Conservation (phyloP, 2,113 vertebrate genomes). For the Eira barbara region DNA sequence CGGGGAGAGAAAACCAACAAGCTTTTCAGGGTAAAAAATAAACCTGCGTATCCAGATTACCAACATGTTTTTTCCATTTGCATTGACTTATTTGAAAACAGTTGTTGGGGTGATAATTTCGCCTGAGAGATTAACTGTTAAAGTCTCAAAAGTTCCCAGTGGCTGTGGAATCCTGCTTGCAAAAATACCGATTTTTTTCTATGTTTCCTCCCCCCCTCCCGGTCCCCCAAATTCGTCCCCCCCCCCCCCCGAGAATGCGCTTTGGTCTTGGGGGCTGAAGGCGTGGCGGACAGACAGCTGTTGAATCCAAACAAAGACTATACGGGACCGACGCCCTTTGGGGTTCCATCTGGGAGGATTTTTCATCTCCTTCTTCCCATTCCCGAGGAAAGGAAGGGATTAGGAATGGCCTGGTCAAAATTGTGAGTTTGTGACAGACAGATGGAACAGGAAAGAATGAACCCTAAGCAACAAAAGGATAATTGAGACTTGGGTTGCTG, state of each 20-base stretch:
- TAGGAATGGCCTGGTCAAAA: slow-evolving; percentile 74
- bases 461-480: slow-evolving; percentile 67
- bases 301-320: slow-evolving; percentile 81
- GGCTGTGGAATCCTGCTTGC: slow-evolving; percentile 68
- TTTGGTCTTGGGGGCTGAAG: neutral
- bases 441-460: slow-evolving; percentile 76
- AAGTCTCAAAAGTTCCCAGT: slow-evolving; percentile 54
- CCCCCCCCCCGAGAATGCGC: neutral
- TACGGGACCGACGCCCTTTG: slow-evolving; percentile 57
- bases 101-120: slow-evolving; percentile 31
- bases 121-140: slow-evolving; percentile 20
- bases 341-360: slow-evolving; percentile 74
- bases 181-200: slow-evolving; percentile 46
- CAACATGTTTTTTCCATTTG: neutral
- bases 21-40: neutral
- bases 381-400: slow-evolving; percentile 80
- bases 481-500: slow-evolving; percentile 69
- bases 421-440: slow-evolving; percentile 76
- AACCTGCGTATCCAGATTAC: neutral
- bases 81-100: slow-evolving; percentile 29
- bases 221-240: slow-evolving; percentile 20
- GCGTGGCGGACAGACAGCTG: slow-evolving; percentile 74
- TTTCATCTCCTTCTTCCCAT: slow-evolving; percentile 76
- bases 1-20: neutral
- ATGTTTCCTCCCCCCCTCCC: neutral